phyloP scores from a whole-genome alignment of 2,888 invertebrate genomes.

The Sarcophaga subvicina region DNA sequence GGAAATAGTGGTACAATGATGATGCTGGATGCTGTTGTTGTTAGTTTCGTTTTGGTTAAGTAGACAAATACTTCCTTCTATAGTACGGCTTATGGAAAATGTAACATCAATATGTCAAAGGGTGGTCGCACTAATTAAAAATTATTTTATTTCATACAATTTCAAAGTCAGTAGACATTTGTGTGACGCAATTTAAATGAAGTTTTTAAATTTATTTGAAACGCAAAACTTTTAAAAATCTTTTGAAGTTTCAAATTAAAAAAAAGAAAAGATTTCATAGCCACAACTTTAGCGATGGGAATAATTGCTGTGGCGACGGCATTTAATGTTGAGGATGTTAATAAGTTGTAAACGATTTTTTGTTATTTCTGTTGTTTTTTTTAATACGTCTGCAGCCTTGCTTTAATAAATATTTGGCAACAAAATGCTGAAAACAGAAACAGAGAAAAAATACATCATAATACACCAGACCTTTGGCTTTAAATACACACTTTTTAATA shows the following conservation, averaged over 20 bases:
- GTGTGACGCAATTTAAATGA: no score
- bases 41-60: neutral
- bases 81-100: neutral
- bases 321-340: slow-evolving; percentile 11
- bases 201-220: no score
- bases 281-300: neutral
- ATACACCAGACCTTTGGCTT: slow-evolving; percentile 51
- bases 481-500: slow-evolving; percentile 40
- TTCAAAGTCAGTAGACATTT: no score
- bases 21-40: no score
- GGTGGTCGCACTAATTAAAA: no score
- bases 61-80: slow-evolving; percentile 53
- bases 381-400: neutral
- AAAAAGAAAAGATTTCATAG: no score
- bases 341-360: slow-evolving; percentile 32
- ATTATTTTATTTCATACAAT: no score
- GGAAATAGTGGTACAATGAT: slow-evolving; percentile 55
- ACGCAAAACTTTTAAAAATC: no score
- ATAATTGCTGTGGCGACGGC: neutral
- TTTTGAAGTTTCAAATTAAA: no score
- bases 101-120: slow-evolving; percentile 18
- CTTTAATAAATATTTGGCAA: slow-evolving; percentile 12
- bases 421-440: no score
- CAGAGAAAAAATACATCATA: slow-evolving; percentile 32
- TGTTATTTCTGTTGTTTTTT: neutral